A percentile compares a stretch with the other conserved stretches of the same genome.
Evolutionary conservation across 2,113 vertebrate genomes (phyloP).

Genomic region (Tricholaema leucomelas): DNA sequence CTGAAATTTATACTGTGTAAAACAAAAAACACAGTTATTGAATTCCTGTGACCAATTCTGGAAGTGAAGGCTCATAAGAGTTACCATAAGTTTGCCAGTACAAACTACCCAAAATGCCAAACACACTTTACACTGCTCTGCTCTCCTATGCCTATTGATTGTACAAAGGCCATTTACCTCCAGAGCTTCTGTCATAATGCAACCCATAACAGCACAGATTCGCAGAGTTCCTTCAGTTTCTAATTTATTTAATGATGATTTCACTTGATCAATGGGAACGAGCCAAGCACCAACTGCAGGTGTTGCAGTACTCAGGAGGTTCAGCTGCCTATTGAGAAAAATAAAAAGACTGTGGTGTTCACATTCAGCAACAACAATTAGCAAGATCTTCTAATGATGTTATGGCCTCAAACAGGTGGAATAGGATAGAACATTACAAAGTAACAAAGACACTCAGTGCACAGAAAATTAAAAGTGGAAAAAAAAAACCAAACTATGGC

Average conservation of each 20-base stretch:
- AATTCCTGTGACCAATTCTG: not conserved
- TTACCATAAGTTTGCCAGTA: fast-evolving
- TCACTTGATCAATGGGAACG: slow-evolving; percentile 97
- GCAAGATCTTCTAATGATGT: not conserved
- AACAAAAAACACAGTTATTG: not conserved
- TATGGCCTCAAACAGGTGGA: not conserved
- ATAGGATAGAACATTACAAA: not conserved
- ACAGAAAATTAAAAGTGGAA: not conserved
- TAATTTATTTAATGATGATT: slow-evolving; percentile 91
- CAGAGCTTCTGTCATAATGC: slow-evolving; percentile 97
- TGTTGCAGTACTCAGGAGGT: slow-evolving; percentile 95
- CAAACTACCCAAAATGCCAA: not conserved
- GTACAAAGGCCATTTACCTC: slow-evolving; percentile 79
- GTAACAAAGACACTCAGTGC: not conserved
- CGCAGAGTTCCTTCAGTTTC: slow-evolving; percentile 92
- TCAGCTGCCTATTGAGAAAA: slow-evolving; percentile 84
- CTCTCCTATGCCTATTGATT: not conserved
- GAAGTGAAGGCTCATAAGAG: not conserved
- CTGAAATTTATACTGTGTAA: not conserved
- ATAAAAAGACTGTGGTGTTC: not conserved
- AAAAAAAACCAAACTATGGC: not conserved
- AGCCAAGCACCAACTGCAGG: slow-evolving; percentile 97
- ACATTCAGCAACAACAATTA: not conserved
- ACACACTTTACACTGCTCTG: not conserved
- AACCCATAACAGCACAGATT: slow-evolving; percentile 97